These are phyloP conservation scores for Drosophila buzzatii DNA, from an alignment of 2,888 invertebrate genomes.

Conservation along the genomic window DNA sequence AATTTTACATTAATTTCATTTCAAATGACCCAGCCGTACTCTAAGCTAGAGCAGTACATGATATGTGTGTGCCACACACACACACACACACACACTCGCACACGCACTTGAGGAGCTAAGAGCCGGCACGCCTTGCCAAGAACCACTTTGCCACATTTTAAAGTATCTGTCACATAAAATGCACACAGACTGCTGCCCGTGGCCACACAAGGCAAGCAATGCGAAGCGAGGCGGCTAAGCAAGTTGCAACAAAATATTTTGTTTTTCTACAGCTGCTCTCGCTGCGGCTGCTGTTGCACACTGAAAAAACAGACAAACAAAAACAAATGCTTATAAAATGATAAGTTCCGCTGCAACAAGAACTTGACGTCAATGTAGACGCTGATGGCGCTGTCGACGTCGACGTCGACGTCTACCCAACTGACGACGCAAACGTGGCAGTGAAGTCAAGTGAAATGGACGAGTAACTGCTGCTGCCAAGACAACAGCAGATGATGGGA, in stretches of 20 bases:
- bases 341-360: constrained; percentile 61
- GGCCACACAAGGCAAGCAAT: constrained; percentile 16
- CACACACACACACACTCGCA: not conserved
- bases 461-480: constrained; percentile 31
- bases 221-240: constrained; percentile 30
- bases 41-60: constrained; percentile 4
- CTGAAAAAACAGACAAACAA: constrained; percentile 48
- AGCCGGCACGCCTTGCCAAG: constrained; percentile 40
- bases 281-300: constrained; percentile 20
- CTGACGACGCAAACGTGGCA: constrained; percentile 52
- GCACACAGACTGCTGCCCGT: constrained; percentile 51
- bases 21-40: constrained; percentile 45
- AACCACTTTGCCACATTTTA: constrained; percentile 75
- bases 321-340: constrained; percentile 75
- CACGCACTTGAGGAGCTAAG: constrained; percentile 5
- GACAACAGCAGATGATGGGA: constrained; percentile 15
- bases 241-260: constrained; percentile 76
- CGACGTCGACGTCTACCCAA: constrained; percentile 6
- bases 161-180: constrained; percentile 75
- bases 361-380: constrained; percentile 21
- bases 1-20: constrained; percentile 74
- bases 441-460: constrained; percentile 75
- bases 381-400: constrained; percentile 11
- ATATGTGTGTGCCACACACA: constrained; percentile 8
- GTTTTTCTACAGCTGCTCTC: constrained; percentile 55